These are phyloP conservation scores for Sebastes iracundus DNA, from an alignment of 2,797 vertebrate genomes.

Conservation along the genomic window DNA sequence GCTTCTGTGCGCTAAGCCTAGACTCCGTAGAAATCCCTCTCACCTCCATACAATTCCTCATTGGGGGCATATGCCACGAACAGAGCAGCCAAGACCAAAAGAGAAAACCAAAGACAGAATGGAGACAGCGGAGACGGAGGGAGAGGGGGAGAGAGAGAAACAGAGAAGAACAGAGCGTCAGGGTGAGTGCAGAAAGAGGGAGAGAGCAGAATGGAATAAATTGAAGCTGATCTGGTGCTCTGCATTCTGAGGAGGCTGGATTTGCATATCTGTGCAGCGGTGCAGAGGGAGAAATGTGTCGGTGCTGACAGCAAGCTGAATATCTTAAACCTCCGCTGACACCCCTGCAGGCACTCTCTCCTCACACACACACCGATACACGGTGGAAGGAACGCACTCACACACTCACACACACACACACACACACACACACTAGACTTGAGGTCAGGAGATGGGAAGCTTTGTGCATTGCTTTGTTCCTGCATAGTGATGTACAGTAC, in stretches of 20 bases:
- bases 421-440: slow-evolving; percentile 35
- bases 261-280: slow-evolving; percentile 87
- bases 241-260: slow-evolving; percentile 82
- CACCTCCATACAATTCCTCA: slow-evolving; percentile 64
- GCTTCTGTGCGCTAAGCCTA: slow-evolving; percentile 55
- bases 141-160: neutral
- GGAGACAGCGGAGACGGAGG: too few species aligned
- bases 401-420: neutral
- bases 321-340: slow-evolving; percentile 83
- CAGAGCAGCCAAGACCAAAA: slow-evolving; percentile 73
- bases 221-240: slow-evolving; percentile 85
- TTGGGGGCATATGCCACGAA: slow-evolving; percentile 69
- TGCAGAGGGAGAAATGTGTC: slow-evolving; percentile 87
- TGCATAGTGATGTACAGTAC: slow-evolving; percentile 74
- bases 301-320: slow-evolving; percentile 84
- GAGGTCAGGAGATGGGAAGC: slow-evolving; percentile 76
- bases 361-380: slow-evolving; percentile 56
- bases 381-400: slow-evolving; percentile 43
- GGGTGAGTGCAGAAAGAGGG: slow-evolving; percentile 52
- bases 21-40: slow-evolving; percentile 60
- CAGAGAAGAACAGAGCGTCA: slow-evolving; percentile 53
- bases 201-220: slow-evolving; percentile 81
- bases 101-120: slow-evolving; percentile 68
- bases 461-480: slow-evolving; percentile 75
- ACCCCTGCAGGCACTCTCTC: slow-evolving; percentile 76